phyloP scores from a whole-genome alignment of 2,888 invertebrate species.

The Conomelus anceps region DNA sequence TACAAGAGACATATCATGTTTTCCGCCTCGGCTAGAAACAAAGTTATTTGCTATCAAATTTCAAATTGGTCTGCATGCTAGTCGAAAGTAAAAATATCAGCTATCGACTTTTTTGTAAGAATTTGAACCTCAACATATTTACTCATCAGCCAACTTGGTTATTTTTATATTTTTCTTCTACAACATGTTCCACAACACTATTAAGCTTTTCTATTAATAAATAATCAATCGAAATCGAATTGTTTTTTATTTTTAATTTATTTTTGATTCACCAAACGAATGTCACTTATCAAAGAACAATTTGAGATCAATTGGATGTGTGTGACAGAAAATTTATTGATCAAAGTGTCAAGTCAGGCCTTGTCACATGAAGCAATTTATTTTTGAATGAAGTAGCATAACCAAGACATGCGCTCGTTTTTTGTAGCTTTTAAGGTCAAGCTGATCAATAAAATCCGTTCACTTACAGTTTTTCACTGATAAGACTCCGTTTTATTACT shows the following conservation, averaged over 20 bases:
- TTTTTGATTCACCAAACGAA: not conserved
- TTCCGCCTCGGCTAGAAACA: too few species aligned
- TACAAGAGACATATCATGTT: too few species aligned
- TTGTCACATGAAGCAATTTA: not conserved
- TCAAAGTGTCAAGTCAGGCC: not conserved
- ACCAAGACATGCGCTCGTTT: not conserved
- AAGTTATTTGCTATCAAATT: too few species aligned
- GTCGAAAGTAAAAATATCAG: too few species aligned
- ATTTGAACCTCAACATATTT: too few species aligned
- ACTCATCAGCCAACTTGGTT: too few species aligned
- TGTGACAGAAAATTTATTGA: not conserved
- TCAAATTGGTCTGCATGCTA: too few species aligned
- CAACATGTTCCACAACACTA: not conserved
- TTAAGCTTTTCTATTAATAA: not conserved
- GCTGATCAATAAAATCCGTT: not conserved
- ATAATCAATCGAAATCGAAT: not conserved
- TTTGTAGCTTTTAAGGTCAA: not conserved
- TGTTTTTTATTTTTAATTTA: not conserved
- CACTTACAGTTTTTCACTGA: not conserved
- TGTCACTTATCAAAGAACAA: not conserved
- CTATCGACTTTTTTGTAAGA: too few species aligned
- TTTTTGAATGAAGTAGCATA: not conserved
- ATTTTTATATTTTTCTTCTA: not conserved
- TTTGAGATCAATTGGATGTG: not conserved
- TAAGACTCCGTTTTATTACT: not conserved